phyloP scores from a whole-genome alignment of 2,113 vertebrate genomes.

The Macaca mulatta region DNA sequence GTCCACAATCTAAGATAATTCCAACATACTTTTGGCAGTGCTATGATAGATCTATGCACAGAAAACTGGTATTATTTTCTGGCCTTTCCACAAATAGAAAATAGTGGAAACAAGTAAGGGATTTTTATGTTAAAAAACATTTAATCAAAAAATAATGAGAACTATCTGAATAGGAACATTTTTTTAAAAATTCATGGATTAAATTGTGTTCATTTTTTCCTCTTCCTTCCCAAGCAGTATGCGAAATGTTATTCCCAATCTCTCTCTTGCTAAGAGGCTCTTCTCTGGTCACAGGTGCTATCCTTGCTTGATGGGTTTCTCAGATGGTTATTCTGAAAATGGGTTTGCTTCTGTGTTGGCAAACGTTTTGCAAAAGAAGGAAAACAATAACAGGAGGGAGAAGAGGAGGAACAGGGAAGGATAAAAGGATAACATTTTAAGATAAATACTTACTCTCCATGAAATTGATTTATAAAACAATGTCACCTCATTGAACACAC shows the following conservation, averaged over 20 bases:
- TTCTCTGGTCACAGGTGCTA: not conserved
- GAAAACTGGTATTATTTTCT: not conserved
- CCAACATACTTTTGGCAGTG: rapidly evolving
- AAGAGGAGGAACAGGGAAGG: not conserved
- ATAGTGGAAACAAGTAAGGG: not conserved
- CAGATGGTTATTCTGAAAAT: not conserved
- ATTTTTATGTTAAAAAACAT: not conserved
- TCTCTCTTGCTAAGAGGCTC: not conserved
- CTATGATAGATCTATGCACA: not conserved
- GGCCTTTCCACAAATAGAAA: not conserved
- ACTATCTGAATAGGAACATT: not conserved
- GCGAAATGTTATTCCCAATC: not conserved
- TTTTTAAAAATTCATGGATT: not conserved
- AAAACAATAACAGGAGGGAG: not conserved
- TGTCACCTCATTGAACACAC: not conserved
- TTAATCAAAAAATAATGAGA: not conserved
- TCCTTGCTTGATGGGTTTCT: not conserved
- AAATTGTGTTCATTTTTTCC: not conserved
- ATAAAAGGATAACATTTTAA: not conserved
- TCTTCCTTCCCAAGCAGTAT: not conserved
- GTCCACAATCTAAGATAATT: not conserved
- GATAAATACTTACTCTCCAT: not conserved
- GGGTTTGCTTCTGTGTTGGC: too few relatives aligned
- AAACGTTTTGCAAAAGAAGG: not conserved
- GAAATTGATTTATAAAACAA: not conserved